These are phyloP conservation scores for Siphlonurus alternatus DNA, from an alignment of 2,888 invertebrate species.

Conservation along the genomic window DNA sequence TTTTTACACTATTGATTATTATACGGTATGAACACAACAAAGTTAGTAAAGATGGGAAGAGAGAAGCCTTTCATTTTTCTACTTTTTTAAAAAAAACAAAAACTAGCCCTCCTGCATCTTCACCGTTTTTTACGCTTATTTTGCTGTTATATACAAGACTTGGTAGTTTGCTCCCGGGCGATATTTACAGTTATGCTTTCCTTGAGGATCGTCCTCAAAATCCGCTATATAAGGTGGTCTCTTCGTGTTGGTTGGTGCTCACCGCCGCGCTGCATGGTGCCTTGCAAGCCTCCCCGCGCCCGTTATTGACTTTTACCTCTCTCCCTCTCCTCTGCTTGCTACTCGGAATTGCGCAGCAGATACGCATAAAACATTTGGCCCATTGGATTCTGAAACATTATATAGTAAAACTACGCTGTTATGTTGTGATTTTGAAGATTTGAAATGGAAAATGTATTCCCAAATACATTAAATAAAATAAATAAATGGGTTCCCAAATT, in stretches of 20 bases:
- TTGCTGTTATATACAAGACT: neutral
- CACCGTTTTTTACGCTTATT: neutral
- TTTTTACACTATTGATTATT: too few relatives aligned
- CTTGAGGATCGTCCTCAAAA: neutral
- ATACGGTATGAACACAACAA: too few relatives aligned
- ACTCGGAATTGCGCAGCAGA: neutral
- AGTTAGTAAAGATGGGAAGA: neutral
- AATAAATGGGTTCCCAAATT: too few relatives aligned
- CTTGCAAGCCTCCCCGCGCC: neutral
- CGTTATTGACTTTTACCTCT: neutral
- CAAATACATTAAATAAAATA: too few relatives aligned
- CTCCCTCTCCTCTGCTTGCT: neutral
- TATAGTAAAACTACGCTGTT: too few relatives aligned
- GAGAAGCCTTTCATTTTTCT: neutral
- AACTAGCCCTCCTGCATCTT: too few relatives aligned
- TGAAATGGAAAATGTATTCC: too few relatives aligned
- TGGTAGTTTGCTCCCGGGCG: neutral
- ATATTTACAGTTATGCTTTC: neutral
- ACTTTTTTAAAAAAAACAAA: neutral
- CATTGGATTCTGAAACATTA: too few relatives aligned
- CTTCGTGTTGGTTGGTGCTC: neutral
- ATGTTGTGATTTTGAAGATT: too few relatives aligned
- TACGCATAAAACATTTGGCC: neutral
- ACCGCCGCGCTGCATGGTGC: conserved; percentile 19
- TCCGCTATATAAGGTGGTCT: neutral